These are phyloP conservation scores for Pemphredon lugubris DNA, from an alignment of 2,888 invertebrate genomes.

Conservation along the genomic window DNA sequence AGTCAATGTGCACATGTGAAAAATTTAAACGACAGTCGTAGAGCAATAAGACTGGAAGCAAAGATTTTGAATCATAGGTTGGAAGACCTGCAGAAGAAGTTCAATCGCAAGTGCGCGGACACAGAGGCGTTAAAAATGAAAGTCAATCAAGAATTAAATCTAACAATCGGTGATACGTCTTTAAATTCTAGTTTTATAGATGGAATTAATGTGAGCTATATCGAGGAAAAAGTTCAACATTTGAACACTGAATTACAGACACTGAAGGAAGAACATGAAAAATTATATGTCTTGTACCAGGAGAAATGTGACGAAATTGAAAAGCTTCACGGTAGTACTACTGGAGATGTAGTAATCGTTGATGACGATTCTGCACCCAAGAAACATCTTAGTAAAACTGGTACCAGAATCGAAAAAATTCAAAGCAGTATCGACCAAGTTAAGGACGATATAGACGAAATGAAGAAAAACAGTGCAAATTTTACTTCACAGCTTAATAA, in stretches of 20 bases:
- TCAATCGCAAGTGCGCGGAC: slow-evolving; percentile 67
- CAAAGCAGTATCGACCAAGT: slow-evolving; percentile 61
- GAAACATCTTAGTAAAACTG: slow-evolving; percentile 32
- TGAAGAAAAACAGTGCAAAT: slow-evolving; percentile 31
- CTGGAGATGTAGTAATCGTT: background rate
- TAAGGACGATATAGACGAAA: slow-evolving; percentile 35
- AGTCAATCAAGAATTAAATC: slow-evolving; percentile 66
- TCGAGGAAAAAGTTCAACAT: slow-evolving; percentile 71
- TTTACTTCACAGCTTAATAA: slow-evolving; percentile 21
- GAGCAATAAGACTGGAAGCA: slow-evolving; percentile 67
- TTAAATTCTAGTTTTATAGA: slow-evolving; percentile 66
- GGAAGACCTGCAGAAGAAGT: slow-evolving; percentile 68
- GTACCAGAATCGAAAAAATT: slow-evolving; percentile 62
- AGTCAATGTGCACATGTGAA: slow-evolving; percentile 67
- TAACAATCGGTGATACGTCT: slow-evolving; percentile 56
- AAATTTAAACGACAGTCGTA: slow-evolving; percentile 67
- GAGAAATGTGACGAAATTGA: slow-evolving; percentile 72
- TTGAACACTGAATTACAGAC: slow-evolving; percentile 68
- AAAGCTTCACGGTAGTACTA: slow-evolving; percentile 54
- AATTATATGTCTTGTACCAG: slow-evolving; percentile 64
- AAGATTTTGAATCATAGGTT: slow-evolving; percentile 66
- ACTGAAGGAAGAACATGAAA: slow-evolving; percentile 66
- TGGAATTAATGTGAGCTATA: slow-evolving; percentile 64
- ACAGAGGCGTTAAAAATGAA: slow-evolving; percentile 68
- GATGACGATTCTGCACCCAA: slow-evolving; percentile 14